A percentile compares a stretch with the other conserved stretches of the same genome.
Evolutionary conservation across 2,113 vertebrate genomes (phyloP).

Genomic region (Motacilla alba): DNA sequence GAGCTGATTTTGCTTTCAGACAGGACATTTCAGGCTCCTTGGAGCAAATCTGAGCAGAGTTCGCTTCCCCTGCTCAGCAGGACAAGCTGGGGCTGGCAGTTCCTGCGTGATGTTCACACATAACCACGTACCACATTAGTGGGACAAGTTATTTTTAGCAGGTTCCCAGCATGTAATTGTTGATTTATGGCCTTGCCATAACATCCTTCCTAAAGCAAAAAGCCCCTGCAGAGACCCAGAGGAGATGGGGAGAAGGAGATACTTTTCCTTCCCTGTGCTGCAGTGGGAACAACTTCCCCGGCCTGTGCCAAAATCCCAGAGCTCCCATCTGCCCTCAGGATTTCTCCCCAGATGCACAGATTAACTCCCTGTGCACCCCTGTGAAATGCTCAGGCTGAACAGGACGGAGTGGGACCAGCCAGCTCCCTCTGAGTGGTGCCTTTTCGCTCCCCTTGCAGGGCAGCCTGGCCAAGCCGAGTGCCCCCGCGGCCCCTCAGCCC

Average conservation of each 20-base stretch:
- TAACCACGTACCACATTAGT: neutral
- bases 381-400: neutral
- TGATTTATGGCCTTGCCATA: conserved; percentile 46
- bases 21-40: neutral
- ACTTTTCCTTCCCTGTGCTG: neutral
- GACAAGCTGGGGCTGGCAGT: neutral
- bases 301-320: neutral
- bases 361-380: neutral
- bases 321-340: neutral
- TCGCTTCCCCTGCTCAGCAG: neutral
- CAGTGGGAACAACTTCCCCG: neutral
- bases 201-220: conserved; percentile 10
- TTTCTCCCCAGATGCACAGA: neutral
- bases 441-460: conserved; percentile 34
- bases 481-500: neutral
- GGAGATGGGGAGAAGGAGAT: neutral
- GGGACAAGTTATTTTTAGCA: conserved; percentile 50
- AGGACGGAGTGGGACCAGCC: neutral
- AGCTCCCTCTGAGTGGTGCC: neutral
- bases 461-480: conserved; percentile 55
- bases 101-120: neutral
- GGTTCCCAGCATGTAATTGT: neutral
- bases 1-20: neutral
- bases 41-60: neutral
- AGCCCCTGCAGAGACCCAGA: neutral